Evolutionary conservation across 2,113 vertebrate genomes (phyloP).

Genomic region (Fregetta grallaria): DNA sequence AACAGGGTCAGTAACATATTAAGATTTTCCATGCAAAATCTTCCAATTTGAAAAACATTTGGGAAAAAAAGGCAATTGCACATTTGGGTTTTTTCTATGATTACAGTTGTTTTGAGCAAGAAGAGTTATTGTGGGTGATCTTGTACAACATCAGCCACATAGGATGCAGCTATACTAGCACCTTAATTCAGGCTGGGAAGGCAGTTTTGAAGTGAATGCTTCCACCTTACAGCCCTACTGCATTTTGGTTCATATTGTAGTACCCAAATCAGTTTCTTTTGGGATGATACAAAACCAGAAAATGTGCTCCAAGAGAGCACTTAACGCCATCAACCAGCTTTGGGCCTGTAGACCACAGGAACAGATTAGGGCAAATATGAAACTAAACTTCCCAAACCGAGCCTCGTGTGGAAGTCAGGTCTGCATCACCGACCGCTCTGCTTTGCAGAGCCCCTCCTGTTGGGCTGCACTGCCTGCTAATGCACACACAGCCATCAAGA

Average conservation of each 20-base stretch:
- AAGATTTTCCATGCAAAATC: not conserved
- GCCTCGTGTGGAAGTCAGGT: not conserved
- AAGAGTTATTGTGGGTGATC: not conserved
- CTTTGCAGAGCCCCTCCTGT: not conserved
- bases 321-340: not conserved
- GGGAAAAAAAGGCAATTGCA: not conserved
- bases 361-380: not conserved
- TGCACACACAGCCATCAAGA: not conserved
- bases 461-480: not conserved
- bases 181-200: not conserved
- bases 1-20: not conserved
- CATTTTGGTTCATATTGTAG: not conserved
- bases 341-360: not conserved
- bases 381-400: not conserved
- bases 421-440: rapidly evolving
- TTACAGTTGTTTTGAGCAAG: not conserved
- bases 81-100: not conserved
- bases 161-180: not conserved
- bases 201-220: not conserved
- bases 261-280: not conserved
- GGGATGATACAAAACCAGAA: not conserved
- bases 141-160: not conserved
- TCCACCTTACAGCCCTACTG: not conserved
- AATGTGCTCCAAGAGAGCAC: not conserved
- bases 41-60: not conserved